These are phyloP conservation scores for Drosophila borborema DNA, from an alignment of 2,888 invertebrate species.

Conservation along the genomic window DNA sequence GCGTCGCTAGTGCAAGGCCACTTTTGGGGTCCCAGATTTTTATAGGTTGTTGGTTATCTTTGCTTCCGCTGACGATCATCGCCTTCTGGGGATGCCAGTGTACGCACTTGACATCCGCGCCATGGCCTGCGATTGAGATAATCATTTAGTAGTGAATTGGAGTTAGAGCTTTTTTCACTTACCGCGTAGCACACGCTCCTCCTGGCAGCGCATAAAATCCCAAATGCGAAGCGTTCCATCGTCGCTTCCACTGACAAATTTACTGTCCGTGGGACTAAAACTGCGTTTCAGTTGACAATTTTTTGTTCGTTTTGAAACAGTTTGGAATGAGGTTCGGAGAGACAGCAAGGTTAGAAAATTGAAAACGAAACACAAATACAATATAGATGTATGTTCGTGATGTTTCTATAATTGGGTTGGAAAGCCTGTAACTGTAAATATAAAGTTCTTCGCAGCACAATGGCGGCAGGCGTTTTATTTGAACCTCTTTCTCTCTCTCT, in stretches of 20 bases:
- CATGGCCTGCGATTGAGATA: slow-evolving; percentile 90
- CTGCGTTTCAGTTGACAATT: slow-evolving; percentile 85
- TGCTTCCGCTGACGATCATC: slow-evolving; percentile 98
- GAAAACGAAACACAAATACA: slow-evolving; percentile 51
- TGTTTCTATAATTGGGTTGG: neutral
- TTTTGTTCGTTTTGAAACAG: slow-evolving; percentile 3
- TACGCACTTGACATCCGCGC: slow-evolving; percentile 99
- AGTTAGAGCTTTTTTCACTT: slow-evolving; percentile 59
- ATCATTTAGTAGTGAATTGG: neutral
- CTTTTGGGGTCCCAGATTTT: slow-evolving; percentile 99
- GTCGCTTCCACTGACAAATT: slow-evolving; percentile 99
- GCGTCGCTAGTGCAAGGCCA: slow-evolving; percentile 96
- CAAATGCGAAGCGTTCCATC: slow-evolving; percentile 99
- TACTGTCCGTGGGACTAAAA: slow-evolving; percentile 99
- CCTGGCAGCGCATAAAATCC: slow-evolving; percentile 98
- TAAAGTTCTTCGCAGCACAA: slow-evolving; percentile 5
- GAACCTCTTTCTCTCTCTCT: neutral
- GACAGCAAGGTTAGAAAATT: slow-evolving; percentile 54
- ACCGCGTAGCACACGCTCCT: slow-evolving; percentile 96
- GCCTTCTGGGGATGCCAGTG: slow-evolving; percentile 99
- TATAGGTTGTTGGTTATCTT: slow-evolving; percentile 99
- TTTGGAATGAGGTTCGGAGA: slow-evolving; percentile 28
- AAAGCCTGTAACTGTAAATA: slow-evolving; percentile 1
- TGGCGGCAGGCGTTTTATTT: slow-evolving; percentile 5
- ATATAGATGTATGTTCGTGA: slow-evolving; percentile 8